Evolutionary conservation across 2,113 vertebrate species (phyloP), one percentile per base, ranked within the genome.

Genomic region (Ptychochromis oligacanthus): DNA sequence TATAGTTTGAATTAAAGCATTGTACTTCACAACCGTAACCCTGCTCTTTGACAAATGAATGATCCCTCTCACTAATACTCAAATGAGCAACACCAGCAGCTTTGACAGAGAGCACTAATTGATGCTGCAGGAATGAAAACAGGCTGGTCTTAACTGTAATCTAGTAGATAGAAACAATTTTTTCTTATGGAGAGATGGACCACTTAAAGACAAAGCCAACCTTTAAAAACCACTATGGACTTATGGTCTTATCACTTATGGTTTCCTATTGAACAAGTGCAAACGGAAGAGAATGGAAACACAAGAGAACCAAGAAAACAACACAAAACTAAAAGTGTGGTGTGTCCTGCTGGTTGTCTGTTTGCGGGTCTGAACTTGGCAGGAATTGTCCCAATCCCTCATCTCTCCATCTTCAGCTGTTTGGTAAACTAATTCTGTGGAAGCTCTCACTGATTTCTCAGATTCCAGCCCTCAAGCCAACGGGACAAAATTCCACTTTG

Each of bases 321-420:
- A 81, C 17, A 82, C 9, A 46, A 80, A 85, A 70, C 13, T 43
- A 55, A 43, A 56, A 49, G 13, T 12, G 55, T 13, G 26, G 8
- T 2, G 57, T 38, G 58, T 82, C 40, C 75, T 81, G 34, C 28
- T 75, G 54, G 18, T 72, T 74, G 76, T 40, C 52, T 87, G 86
- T 77, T 28, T 81, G 80, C 0, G 40, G 31, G 74, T 85, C 60
- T 85, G 85, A 58, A 72, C 40, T 43, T 40, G 34, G 52, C 56
- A 62, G 17, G 26, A 34, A 65, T 49, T 1, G 13, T 54, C 59
- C 81, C 76, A 77, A 59, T 82, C 82, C 87, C 77, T 89, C 57
- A 17, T 34, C 31, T 58, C 74, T 61, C 38, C 61, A 15, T 55
- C 64, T 52, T 56, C 55, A 70, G 56, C 20, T 26, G 40, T 31